These are phyloP conservation scores for Micromys minutus DNA, from an alignment of 2,113 vertebrate genomes.

Conservation along the genomic window DNA sequence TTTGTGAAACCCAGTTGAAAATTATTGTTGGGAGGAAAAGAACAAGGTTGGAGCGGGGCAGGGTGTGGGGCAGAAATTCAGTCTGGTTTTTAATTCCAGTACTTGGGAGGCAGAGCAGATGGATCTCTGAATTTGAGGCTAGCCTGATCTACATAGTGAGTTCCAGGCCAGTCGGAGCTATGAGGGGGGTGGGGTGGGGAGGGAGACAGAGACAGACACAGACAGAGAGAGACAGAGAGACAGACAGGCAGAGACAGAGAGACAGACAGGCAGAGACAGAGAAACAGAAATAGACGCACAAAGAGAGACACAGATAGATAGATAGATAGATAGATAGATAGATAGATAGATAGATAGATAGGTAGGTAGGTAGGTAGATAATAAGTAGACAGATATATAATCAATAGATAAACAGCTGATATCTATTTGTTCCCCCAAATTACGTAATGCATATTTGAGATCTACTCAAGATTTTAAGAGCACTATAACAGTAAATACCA, in stretches of 20 bases:
- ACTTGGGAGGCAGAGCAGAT: neutral
- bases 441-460: neutral
- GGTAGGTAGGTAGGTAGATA: too few species aligned
- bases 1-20: constrained; percentile 44
- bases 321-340: neutral
- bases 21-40: neutral
- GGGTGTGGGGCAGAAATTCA: too few species aligned
- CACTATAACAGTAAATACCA: neutral
- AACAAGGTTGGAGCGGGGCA: neutral
- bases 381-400: neutral
- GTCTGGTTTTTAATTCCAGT: neutral
- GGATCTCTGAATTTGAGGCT: neutral
- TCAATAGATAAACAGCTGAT: neutral
- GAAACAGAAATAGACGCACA: neutral
- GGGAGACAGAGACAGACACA: neutral
- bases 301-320: neutral
- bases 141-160: neutral
- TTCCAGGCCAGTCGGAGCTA: neutral
- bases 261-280: neutral
- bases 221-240: neutral
- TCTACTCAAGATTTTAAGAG: neutral
- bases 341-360: neutral
- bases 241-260: neutral
- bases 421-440: neutral
- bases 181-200: accelerated